These are phyloP conservation scores for Meleagris gallopavo DNA, from an alignment of 2,113 vertebrate species.

Conservation along the genomic window DNA sequence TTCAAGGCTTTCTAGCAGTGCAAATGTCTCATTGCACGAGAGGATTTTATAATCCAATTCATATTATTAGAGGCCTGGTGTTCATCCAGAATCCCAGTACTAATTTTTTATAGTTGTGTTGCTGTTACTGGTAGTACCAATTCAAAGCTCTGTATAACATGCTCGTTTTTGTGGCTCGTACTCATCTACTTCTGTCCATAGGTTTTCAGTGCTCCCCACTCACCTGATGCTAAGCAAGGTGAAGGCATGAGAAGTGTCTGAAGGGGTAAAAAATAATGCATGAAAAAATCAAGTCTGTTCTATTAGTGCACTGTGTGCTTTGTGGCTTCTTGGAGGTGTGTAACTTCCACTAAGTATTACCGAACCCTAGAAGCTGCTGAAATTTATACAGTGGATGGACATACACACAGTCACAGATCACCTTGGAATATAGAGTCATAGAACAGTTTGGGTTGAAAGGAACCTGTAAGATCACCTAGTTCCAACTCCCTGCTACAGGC, in stretches of 20 bases:
- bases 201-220: background rate
- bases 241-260: background rate
- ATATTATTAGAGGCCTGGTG: background rate
- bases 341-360: background rate
- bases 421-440: background rate
- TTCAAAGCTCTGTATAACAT: background rate
- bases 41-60: constrained; percentile 1
- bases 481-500: no score
- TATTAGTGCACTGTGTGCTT: background rate
- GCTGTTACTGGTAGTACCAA: background rate
- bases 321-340: background rate
- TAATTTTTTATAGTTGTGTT: background rate
- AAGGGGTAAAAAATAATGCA: background rate
- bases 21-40: rapidly evolving
- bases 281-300: background rate
- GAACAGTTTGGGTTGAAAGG: no score
- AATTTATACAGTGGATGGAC: no score
- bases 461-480: no score
- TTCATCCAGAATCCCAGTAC: background rate
- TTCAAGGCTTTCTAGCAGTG: background rate
- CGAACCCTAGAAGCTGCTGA: background rate
- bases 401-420: background rate
- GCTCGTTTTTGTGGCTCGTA: background rate
- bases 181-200: background rate
- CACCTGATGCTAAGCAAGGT: background rate